Evolutionary conservation across 2,113 vertebrate species (phyloP).

Genomic region (Limnothrissa miodon): DNA sequence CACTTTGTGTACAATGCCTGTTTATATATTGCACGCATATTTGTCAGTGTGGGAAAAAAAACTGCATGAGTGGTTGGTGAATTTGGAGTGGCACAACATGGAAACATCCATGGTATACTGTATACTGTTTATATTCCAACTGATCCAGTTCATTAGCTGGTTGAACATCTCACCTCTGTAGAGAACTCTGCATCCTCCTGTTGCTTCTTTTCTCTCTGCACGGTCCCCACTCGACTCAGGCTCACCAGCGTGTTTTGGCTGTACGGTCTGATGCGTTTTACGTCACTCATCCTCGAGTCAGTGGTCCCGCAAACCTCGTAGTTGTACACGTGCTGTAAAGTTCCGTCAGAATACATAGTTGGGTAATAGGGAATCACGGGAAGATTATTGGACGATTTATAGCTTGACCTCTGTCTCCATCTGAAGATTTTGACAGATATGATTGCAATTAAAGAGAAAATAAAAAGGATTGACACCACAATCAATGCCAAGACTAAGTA

Average conservation of each 20-base stretch:
- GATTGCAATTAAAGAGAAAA: slow-evolving; percentile 36
- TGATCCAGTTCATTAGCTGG: background rate
- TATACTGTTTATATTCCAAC: background rate
- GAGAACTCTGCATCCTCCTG: slow-evolving; percentile 44
- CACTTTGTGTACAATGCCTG: background rate
- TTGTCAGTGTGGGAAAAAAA: background rate
- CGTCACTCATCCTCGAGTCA: slow-evolving; percentile 45
- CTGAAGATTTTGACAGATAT: slow-evolving; percentile 49
- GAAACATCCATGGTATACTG: background rate
- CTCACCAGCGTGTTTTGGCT: slow-evolving; percentile 45
- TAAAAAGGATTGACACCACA: slow-evolving; percentile 46
- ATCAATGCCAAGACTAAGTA: slow-evolving; percentile 45
- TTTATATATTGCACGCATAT: background rate
- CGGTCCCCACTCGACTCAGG: slow-evolving; percentile 38
- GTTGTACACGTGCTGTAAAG: slow-evolving; percentile 45
- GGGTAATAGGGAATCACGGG: slow-evolving; percentile 54
- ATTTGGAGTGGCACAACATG: background rate
- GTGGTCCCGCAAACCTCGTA: slow-evolving; percentile 47
- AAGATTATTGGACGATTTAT: slow-evolving; percentile 42
- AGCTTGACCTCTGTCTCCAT: slow-evolving; percentile 49
- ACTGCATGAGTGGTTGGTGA: background rate
- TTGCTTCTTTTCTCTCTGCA: slow-evolving; percentile 48
- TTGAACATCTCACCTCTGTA: slow-evolving; percentile 54
- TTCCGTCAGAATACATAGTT: slow-evolving; percentile 41
- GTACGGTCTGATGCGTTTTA: slow-evolving; percentile 40